Percentiles rank a stretch among this genome's conserved stretches.
phyloP scores from a whole-genome alignment of 1,140 invertebrate species.

The Aricia agestis region DNA sequence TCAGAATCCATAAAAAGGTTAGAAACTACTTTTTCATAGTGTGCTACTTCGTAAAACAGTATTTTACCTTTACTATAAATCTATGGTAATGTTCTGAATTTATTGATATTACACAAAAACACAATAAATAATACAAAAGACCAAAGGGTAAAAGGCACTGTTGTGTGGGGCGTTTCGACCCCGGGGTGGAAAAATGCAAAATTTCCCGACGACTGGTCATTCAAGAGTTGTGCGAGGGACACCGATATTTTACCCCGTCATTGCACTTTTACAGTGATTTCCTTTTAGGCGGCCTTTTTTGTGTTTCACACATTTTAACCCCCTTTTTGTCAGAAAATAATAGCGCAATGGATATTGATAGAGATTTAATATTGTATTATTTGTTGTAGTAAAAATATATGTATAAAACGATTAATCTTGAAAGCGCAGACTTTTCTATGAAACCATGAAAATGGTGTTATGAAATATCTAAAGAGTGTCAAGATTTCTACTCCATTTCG shows the following conservation, averaged over 20 bases:
- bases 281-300: not conserved
- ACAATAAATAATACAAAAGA: conserved; percentile 29
- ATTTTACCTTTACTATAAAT: conserved; percentile 16
- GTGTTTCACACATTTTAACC: not conserved
- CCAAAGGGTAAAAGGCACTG: conserved; percentile 29
- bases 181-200: conserved; percentile 18
- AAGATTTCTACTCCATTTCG: no score
- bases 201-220: conserved; percentile 4
- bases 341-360: no score
- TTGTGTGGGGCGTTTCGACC: conserved; percentile 18
- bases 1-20: not conserved
- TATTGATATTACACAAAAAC: conserved; percentile 25
- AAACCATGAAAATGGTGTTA: no score
- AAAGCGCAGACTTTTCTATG: no score
- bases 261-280: not conserved
- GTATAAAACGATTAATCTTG: no score
- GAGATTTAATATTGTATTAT: no score
- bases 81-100: conserved; percentile 27
- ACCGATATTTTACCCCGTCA: not conserved
- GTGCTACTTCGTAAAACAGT: not conserved
- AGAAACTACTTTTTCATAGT: not conserved
- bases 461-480: no score
- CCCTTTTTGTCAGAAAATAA: no score
- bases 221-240: conserved; percentile 1
- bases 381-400: no score